A percentile compares a stretch with the other conserved stretches of the same genome.
Conservation (phyloP, 2,888 invertebrate species). For the Uropetala carovei region DNA sequence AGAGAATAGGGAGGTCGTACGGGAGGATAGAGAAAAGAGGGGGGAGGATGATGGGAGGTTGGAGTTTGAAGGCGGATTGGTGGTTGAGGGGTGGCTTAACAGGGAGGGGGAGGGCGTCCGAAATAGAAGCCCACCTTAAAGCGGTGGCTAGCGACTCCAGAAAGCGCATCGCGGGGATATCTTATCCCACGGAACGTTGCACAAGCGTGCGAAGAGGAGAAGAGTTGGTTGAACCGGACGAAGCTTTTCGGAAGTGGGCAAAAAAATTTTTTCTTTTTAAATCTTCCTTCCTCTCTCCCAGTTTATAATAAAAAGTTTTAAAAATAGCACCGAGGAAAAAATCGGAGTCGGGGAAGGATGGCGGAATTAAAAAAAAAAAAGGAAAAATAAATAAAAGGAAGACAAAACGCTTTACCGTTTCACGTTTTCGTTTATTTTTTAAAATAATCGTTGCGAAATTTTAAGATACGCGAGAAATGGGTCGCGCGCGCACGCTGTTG, state of each 20-base stretch:
- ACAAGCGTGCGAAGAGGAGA: neutral
- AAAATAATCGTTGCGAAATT: neutral
- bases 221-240: neutral
- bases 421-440: neutral
- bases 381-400: too few relatives aligned
- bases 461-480: slow-evolving; percentile 23
- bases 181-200: slow-evolving; percentile 23
- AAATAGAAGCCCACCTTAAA: neutral
- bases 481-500: neutral
- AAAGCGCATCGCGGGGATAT: neutral
- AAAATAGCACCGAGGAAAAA: too few relatives aligned
- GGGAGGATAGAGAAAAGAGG: neutral
- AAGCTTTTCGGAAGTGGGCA: neutral
- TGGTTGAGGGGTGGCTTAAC: too few relatives aligned
- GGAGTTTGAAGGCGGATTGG: too few relatives aligned
- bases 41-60: neutral
- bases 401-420: too few relatives aligned
- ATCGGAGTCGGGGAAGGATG: too few relatives aligned
- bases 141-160: slow-evolving; percentile 8
- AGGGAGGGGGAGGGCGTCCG: too few relatives aligned
- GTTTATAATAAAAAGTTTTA: too few relatives aligned
- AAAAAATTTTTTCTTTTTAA: too few relatives aligned
- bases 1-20: neutral
- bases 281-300: too few relatives aligned
- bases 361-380: too few relatives aligned